Evolutionary conservation across 2,113 vertebrate species (phyloP), one percentile per base, ranked within the genome.

Genomic region (Hyla sarda): DNA sequence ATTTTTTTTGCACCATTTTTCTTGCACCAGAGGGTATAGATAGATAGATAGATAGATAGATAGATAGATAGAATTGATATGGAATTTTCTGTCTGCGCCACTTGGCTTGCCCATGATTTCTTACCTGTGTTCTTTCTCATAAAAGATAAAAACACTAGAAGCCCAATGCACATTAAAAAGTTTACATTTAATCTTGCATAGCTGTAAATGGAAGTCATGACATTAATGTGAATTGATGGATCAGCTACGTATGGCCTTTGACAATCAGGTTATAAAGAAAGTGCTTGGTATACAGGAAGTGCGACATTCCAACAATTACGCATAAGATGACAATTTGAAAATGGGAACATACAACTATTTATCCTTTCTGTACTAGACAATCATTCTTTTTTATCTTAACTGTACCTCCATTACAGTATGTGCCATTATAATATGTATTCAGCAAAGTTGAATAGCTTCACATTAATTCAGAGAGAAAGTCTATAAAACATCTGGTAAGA

Each of bases 401-500:
- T 19, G 23, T n/a, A 65, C 34, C 54, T 60, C 34, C 25, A 41
- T 80, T 9, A 23, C 34, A 37, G 19, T 71, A 23, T 65, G n/a
- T 65, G n/a, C n/a, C 9, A 25, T 10, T 45, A 41, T 14, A 58
- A 45, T 45, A 58, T 79, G 54, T 79, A 58, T 79, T 79, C 30
- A 79, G 30, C 37, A 23, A 7, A 60, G 23, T 45, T 60, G 32
- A 62, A 80, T 81, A 81, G 78, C 37, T 7, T 45, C 47, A 62
- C 34, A 81, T 28, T 81, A 34, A 45, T 19, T 60, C 34, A 62
- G 54, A 16, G 11, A 41, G 12, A 80, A 80, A 41, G 77, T 32
- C 28, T n/a, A 60, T 60, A 60, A 60, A 60, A 25, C 82, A 83
- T 71, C 82, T 73, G 82, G 6, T 73, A 41, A 23, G 71, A 84